These are phyloP conservation scores for Pseudomugil tenellus DNA, from an alignment of 2,797 vertebrate species.

Conservation along the genomic window DNA sequence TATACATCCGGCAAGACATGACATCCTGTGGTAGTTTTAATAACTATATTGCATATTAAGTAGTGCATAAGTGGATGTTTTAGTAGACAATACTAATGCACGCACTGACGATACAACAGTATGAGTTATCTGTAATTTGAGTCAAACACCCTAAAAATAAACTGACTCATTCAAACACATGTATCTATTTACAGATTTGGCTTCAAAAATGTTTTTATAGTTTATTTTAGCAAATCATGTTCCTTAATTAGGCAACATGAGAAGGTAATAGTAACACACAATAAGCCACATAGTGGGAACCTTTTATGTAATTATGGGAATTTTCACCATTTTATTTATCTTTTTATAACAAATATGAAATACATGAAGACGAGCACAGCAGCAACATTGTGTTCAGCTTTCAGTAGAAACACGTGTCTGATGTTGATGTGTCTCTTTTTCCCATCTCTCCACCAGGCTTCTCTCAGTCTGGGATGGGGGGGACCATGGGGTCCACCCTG, in stretches of 20 bases:
- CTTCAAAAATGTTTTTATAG: background rate
- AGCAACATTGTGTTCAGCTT: too few relatives aligned
- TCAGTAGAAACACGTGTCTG: background rate
- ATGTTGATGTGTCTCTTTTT: conserved; percentile 28
- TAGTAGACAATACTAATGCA: background rate
- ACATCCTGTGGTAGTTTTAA: background rate
- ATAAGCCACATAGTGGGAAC: background rate
- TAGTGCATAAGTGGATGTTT: background rate
- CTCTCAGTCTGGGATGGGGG: conserved; percentile 75
- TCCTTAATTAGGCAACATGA: background rate
- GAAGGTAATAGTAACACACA: background rate
- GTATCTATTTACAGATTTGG: background rate
- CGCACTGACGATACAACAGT: background rate
- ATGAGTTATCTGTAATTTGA: background rate
- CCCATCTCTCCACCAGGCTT: conserved; percentile 70
- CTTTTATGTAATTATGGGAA: background rate
- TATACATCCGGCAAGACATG: background rate
- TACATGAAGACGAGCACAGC: background rate
- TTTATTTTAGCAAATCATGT: background rate
- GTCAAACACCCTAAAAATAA: background rate
- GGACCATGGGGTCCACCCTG: conserved; percentile 65
- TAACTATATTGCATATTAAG: background rate
- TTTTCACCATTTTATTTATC: background rate
- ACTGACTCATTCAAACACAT: background rate
- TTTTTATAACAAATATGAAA: background rate